Evolutionary conservation across 2,888 invertebrate species (phyloP).

Genomic region (Invenusta paracnida): DNA sequence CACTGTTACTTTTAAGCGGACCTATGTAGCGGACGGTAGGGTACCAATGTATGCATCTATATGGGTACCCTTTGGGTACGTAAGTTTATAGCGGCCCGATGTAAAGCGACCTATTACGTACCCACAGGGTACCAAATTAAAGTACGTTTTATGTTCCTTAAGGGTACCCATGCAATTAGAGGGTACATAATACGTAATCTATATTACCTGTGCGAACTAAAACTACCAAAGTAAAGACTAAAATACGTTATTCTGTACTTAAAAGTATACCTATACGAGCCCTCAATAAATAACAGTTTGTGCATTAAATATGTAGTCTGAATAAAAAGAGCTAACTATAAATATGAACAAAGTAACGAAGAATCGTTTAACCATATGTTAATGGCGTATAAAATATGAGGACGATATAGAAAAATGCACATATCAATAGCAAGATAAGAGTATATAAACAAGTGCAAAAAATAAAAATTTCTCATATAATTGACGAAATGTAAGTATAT

Average conservation of each 20-base stretch:
- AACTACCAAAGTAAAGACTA: conserved; percentile 29
- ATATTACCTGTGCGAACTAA: conserved; percentile 29
- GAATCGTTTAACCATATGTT: conserved; percentile 29
- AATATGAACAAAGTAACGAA: conserved; percentile 23
- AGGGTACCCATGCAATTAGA: conserved; percentile 29
- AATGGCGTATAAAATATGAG: conserved; percentile 26
- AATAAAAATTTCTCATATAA: conserved; percentile 24
- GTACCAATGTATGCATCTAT: conserved; percentile 26
- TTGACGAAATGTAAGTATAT: conserved; percentile 26
- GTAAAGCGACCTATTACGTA: conserved; percentile 29
- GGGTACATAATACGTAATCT: conserved; percentile 21
- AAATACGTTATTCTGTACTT: conserved; percentile 28
- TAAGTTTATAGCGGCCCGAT: conserved; percentile 29
- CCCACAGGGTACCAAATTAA: conserved; percentile 26
- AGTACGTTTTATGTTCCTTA: conserved; percentile 29
- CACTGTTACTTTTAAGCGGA: conserved; percentile 26
- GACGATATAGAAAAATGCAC: conserved; percentile 29
- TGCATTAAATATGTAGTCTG: conserved; percentile 29
- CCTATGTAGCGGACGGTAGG: conserved; percentile 29
- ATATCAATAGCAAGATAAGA: conserved; percentile 29
- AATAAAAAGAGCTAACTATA: conserved; percentile 29
- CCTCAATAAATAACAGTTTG: conserved; percentile 26
- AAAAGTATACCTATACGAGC: conserved; percentile 29
- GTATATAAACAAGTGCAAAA: conserved; percentile 29
- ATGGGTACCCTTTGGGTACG: conserved; percentile 29